phyloP scores from a whole-genome alignment of 2,797 vertebrate species.

The Helicolenus hilgendorfi region DNA sequence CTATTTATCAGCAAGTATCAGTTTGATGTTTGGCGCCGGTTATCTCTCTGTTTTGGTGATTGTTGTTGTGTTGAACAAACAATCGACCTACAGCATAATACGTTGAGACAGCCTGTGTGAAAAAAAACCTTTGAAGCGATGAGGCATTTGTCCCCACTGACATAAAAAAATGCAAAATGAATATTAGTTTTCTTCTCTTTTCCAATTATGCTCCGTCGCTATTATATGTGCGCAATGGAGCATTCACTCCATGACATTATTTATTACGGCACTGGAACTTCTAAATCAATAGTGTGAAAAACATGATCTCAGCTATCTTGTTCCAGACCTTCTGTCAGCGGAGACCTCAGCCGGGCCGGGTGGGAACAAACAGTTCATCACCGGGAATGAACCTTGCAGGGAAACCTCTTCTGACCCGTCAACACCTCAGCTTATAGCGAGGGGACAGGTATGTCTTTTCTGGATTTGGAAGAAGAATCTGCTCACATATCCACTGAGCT shows the following conservation, averaged over 20 bases:
- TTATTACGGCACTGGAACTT: slow-evolving; percentile 51
- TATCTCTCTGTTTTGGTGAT: slow-evolving; percentile 73
- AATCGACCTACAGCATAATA: slow-evolving; percentile 11
- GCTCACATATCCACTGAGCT: slow-evolving; percentile 22
- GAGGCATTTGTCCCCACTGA: slow-evolving; percentile 56
- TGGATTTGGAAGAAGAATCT: slow-evolving; percentile 9
- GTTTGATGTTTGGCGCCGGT: slow-evolving; percentile 51
- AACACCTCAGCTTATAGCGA: background rate
- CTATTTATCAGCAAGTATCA: slow-evolving; percentile 60
- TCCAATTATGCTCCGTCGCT: slow-evolving; percentile 30
- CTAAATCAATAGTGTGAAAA: slow-evolving; percentile 69
- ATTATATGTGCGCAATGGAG: slow-evolving; percentile 30
- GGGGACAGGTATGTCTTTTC: slow-evolving; percentile 14
- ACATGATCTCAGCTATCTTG: slow-evolving; percentile 68
- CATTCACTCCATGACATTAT: slow-evolving; percentile 43
- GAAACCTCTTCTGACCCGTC: slow-evolving; percentile 12
- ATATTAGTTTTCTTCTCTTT: slow-evolving; percentile 12
- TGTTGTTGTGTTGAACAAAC: slow-evolving; percentile 78
- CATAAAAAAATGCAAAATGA: slow-evolving; percentile 36
- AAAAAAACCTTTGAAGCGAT: slow-evolving; percentile 38
- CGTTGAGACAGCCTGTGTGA: background rate
- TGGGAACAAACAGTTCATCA: slow-evolving; percentile 24
- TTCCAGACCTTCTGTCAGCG: slow-evolving; percentile 53
- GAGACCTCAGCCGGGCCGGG: background rate
- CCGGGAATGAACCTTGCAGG: slow-evolving; percentile 2